Evolutionary conservation across 2,113 vertebrate genomes (phyloP).

Genomic region (Tupaia chinensis): DNA sequence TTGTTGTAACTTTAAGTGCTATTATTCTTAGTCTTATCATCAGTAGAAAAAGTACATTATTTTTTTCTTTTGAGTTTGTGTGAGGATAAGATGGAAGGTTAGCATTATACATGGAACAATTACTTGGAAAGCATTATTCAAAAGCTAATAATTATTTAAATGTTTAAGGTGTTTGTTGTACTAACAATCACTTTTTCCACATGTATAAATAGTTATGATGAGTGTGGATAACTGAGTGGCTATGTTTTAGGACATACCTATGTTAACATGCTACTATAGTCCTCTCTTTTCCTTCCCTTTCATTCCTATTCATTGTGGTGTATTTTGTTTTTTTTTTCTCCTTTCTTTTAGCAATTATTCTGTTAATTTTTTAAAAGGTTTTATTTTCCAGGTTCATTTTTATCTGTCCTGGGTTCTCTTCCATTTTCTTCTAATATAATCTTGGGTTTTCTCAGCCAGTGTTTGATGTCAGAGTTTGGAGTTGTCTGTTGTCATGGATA

Average conservation of each 20-base stretch:
- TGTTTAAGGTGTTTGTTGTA: neutral
- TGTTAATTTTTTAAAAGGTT: neutral
- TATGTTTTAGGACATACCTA: neutral
- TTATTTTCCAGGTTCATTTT: neutral
- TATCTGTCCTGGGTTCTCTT: neutral
- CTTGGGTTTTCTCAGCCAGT: neutral
- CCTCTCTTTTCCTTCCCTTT: neutral
- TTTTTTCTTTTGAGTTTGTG: neutral
- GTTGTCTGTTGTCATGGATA: constrained; percentile 68
- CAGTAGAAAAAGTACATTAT: neutral
- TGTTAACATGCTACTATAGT: neutral
- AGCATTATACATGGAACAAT: neutral
- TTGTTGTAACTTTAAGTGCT: neutral
- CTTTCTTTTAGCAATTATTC: neutral
- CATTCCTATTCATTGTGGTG: neutral
- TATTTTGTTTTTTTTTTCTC: neutral
- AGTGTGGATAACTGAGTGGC: neutral
- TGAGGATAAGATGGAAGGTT: neutral
- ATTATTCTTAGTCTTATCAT: neutral
- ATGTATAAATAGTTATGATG: neutral
- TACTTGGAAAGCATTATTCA: neutral
- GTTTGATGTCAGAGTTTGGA: constrained; percentile 30
- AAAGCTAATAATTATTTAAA: neutral
- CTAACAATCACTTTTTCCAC: neutral
- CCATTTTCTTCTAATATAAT: neutral